Conservation (phyloP, 2,113 vertebrate genomes). For the human (Homo sapiens) region DNA sequence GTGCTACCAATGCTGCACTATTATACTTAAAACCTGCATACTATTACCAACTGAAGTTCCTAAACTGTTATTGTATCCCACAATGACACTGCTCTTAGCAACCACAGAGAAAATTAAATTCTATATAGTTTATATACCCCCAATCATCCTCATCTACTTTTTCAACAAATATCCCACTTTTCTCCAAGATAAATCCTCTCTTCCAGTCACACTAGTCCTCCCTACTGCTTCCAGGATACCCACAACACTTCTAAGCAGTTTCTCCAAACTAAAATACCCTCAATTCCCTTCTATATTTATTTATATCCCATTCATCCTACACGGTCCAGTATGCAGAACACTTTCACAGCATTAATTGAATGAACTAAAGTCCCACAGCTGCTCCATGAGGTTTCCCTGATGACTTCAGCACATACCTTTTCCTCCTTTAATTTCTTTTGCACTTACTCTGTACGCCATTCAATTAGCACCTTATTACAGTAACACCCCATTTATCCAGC, state of each 20-base stretch:
- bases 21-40: background rate
- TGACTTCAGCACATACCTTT: conserved; percentile 31
- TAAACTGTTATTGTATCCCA: background rate
- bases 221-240: background rate
- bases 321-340: background rate
- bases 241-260: background rate
- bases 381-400: background rate
- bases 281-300: background rate
- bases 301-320: background rate
- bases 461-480: conserved; percentile 69
- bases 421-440: conserved; percentile 56
- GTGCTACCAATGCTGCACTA: background rate
- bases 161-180: background rate
- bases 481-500: conserved; percentile 65
- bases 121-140: background rate
- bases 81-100: background rate
- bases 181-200: background rate
- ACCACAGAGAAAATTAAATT: background rate
- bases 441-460: conserved; percentile 44
- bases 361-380: background rate
- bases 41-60: background rate
- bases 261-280: background rate
- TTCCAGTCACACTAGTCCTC: background rate
- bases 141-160: background rate
- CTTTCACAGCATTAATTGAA: background rate